Percentiles rank a stretch among this genome's conserved stretches.
These are phyloP conservation scores for Tenthredo amoena DNA, from an alignment of 2,888 invertebrate species.

Conservation along the genomic window DNA sequence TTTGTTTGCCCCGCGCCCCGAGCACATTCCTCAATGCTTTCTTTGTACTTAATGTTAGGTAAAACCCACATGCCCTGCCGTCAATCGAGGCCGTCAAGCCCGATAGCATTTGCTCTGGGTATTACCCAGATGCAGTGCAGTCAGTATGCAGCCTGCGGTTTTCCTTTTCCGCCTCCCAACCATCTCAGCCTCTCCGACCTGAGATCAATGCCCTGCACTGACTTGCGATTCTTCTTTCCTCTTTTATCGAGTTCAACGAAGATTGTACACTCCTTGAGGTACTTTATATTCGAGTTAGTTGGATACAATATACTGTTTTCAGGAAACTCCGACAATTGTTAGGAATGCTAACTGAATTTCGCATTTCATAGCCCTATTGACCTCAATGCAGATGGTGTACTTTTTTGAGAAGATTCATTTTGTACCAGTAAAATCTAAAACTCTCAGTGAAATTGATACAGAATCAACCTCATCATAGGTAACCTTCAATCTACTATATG, in stretches of 20 bases:
- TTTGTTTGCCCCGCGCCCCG: background rate
- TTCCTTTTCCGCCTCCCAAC: background rate
- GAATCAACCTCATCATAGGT: background rate
- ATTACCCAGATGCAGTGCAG: background rate
- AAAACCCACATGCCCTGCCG: background rate
- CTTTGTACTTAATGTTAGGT: background rate
- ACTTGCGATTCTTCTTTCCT: background rate
- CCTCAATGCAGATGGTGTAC: background rate
- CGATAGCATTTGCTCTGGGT: background rate
- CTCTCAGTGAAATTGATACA: background rate
- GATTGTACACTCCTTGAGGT: background rate
- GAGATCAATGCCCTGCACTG: background rate
- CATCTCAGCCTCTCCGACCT: background rate
- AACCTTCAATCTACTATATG: background rate
- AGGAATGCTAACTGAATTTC: background rate
- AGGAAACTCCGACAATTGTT: background rate
- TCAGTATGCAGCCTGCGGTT: background rate
- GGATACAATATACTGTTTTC: background rate
- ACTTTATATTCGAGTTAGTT: background rate
- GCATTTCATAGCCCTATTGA: background rate
- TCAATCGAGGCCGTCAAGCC: background rate
- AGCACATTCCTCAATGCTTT: background rate
- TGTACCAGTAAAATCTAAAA: background rate
- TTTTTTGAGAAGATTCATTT: background rate
- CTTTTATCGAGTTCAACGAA: background rate